These are phyloP conservation scores for Sesia bembeciformis DNA, from an alignment of 2,888 invertebrate genomes.

Conservation along the genomic window DNA sequence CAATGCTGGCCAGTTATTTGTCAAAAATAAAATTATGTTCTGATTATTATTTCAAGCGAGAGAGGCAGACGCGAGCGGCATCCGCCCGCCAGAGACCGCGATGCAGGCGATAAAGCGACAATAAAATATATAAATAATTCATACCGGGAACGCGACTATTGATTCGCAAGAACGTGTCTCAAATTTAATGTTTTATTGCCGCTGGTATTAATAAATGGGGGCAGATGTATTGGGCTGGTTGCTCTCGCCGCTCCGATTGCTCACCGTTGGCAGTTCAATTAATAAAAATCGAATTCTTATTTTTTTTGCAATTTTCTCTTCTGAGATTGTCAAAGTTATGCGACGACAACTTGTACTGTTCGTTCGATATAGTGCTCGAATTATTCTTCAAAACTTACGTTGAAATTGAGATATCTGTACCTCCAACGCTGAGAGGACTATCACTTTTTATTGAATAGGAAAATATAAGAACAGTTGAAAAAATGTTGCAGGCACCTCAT, in stretches of 20 bases:
- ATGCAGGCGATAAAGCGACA: constrained; percentile 67
- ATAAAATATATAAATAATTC: constrained; percentile 72
- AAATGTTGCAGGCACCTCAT: no score
- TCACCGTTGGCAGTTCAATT: constrained; percentile 48
- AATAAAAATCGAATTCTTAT: constrained; percentile 55
- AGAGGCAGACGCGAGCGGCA: constrained; percentile 28
- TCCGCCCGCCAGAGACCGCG: constrained; percentile 33
- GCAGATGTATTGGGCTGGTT: constrained; percentile 47
- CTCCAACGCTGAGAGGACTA: background rate
- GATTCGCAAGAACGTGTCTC: constrained; percentile 72
- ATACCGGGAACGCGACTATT: constrained; percentile 53
- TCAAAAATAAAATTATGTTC: constrained; percentile 69
- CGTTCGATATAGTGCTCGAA: background rate
- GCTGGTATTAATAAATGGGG: constrained; percentile 61
- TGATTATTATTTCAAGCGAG: constrained; percentile 62
- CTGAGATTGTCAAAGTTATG: background rate
- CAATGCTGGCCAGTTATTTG: constrained; percentile 59
- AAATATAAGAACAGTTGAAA: no score
- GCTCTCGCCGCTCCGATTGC: constrained; percentile 21
- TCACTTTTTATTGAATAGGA: background rate
- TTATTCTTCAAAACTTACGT: background rate
- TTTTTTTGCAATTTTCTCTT: constrained; percentile 15
- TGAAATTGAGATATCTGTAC: background rate
- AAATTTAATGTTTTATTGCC: constrained; percentile 59
- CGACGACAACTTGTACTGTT: background rate